Base-by-base conservation (phyloP, 2,113 vertebrate species). In the Petroica traversi region DNA sequence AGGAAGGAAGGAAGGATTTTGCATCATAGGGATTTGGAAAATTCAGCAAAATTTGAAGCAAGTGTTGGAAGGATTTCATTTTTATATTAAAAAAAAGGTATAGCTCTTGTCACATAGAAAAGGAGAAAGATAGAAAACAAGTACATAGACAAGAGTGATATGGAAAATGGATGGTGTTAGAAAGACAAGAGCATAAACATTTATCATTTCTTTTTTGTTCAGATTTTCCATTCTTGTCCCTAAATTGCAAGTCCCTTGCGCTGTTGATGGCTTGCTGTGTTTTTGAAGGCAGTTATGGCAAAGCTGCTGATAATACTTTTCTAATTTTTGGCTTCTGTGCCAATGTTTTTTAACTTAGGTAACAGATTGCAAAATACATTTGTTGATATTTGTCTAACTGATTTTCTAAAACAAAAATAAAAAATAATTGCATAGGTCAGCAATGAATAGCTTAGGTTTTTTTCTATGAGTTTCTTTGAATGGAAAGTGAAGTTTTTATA, bases 401-500 rank as follows among this genome's bases (percentile, higher is more conserved):
- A 91, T 96, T 89, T 92, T 87, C 67, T 34, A 71, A 96, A 84
- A 92, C 3, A 15, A 67, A 91, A 81, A 54, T 45, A 19, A 63
- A 77, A 94, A 92, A 69, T 2, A 85, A 92, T 57, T 25, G 66
- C 74, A 67, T 19, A 63, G 41, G 17, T 77, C 68, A 71, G 48
- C 34, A 79, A 75, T 82, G 63, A 96, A 94, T 95, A 75, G 40
- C 80, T 89, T 33, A 40, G n/a, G 41, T 46, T 88, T 72, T 87
- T 84, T 94, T 40, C 61, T 72, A 16, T 48, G 57, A 94, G 23
- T 31, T 76, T 86, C 54, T 82, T 20, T 36, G 61, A 93, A 86
- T 95, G 87, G 69, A 91, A 97, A 73, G 71, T 52, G 41, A 88
- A 93, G 63, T 76, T 82, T 97, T 95, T 61, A 57, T 96, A 69